A percentile compares a stretch with the other conserved stretches of the same genome.
These are phyloP conservation scores for Halictus rubicundus DNA, from an alignment of 1,140 invertebrate species.

Conservation along the genomic window DNA sequence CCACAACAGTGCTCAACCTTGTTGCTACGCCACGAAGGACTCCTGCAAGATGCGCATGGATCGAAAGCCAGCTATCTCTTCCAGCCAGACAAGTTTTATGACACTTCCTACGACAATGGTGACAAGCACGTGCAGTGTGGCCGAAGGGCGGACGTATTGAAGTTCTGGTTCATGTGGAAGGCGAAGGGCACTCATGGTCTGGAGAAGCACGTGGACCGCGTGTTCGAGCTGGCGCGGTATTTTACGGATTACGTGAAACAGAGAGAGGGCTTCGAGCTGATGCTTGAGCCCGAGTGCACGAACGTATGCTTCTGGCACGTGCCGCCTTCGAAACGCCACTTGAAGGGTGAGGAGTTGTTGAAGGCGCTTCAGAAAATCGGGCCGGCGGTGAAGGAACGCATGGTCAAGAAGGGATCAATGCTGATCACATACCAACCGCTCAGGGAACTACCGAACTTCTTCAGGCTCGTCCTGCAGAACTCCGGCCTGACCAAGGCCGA, in stretches of 20 bases:
- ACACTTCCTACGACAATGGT: constrained; percentile 93
- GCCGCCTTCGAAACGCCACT: constrained; percentile 83
- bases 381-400: constrained; percentile 94
- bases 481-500: constrained; percentile 89
- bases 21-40: constrained; percentile 86
- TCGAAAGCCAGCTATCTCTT: constrained; percentile 94
- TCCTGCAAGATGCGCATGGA: constrained; percentile 80
- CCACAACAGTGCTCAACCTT: constrained; percentile 95
- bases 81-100: constrained; percentile 98
- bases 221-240: constrained; percentile 88
- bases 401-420: constrained; percentile 97
- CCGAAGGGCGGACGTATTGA: constrained; percentile 95
- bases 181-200: constrained; percentile 93
- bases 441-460: constrained; percentile 92
- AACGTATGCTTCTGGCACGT: constrained; percentile 98
- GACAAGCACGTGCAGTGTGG: constrained; percentile 97
- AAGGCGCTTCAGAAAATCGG: constrained; percentile 89
- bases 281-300: constrained; percentile 93
- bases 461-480: constrained; percentile 95
- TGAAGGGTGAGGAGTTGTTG: constrained; percentile 85
- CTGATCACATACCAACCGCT: constrained; percentile 97
- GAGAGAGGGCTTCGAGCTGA: constrained; percentile 87
- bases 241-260: constrained; percentile 86
- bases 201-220: constrained; percentile 88
- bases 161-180: constrained; percentile 99